Percentiles rank a stretch among this genome's conserved stretches.
Evolutionary conservation across 64 coral and sea anemone genomes (phyloP).

Genomic region (Pachyseris speciosa): DNA sequence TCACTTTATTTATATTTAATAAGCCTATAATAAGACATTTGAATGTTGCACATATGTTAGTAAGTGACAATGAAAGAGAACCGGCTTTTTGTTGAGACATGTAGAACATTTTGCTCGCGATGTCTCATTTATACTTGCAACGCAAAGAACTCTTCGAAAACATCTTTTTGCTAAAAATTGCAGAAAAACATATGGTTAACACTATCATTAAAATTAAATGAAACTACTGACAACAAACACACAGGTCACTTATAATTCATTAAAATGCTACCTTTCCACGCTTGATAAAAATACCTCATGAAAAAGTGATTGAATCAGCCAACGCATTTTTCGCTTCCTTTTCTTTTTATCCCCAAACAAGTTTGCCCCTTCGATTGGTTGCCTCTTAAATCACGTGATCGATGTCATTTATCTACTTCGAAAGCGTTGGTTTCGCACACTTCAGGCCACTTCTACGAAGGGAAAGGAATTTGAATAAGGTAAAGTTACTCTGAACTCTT

Average conservation of each 20-base stretch:
- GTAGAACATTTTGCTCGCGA: too few species aligned
- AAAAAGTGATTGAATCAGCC: not conserved
- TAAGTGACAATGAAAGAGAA: too few species aligned
- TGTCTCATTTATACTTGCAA: too few species aligned
- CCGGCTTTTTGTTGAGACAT: too few species aligned
- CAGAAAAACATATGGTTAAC: not conserved
- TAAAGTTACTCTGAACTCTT: too few species aligned
- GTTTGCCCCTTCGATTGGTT: not conserved
- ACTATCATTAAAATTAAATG: not conserved
- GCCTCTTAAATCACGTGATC: not conserved
- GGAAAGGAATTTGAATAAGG: too few species aligned
- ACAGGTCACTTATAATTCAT: not conserved
- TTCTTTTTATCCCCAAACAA: not conserved
- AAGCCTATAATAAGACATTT: not conserved
- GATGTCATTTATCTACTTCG: not conserved
- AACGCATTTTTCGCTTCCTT: not conserved
- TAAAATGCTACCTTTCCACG: not conserved
- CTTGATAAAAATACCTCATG: not conserved
- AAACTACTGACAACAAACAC: not conserved
- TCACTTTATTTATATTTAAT: not conserved
- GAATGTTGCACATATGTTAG: too few species aligned
- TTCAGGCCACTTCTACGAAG: not conserved
- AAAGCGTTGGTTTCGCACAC: not conserved
- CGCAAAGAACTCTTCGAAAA: too few species aligned
- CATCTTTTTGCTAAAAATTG: not conserved